Base-by-base conservation (phyloP, 1,140 invertebrate genomes). In the Meloidogyne hapla region DNA sequence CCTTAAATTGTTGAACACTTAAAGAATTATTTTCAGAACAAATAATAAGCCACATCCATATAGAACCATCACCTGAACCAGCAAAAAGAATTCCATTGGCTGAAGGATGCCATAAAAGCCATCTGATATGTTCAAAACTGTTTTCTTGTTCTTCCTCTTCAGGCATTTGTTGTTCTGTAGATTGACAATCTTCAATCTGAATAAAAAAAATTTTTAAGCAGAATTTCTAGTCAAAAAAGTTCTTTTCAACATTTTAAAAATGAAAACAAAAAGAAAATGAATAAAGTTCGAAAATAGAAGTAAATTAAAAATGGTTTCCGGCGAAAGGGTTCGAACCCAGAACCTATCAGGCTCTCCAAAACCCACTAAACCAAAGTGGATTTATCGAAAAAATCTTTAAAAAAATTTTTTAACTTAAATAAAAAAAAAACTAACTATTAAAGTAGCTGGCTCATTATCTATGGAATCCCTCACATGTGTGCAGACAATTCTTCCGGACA, bases 1-100 rank as follows among this genome's bases (percentile, higher is more conserved):
- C 79, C 38, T 80, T 80, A 18, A 28, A 67, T 69, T 69, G 68
- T 25, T 77, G 76, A 25, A 80, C 67, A 21, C 0, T 9, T 8
- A 48, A 63, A 9, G 33, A n/a, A 63, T 28, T 28, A 63, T 63
- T n/a, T 9, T 38, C n/a, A 15, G 13, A 18, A 26, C 21, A 42
- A 33, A 5, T 42, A 18, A 80, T 62, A 18, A 80, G 69, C 65
- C 77, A 80, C 79, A 80, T 82, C 63, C 56, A 79, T 21, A 82
- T n/a, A 25, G 38, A 25, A 12, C 80, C 79, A 25, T 78, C 74
- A 6, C 45, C 28, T 13, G 23, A 26, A 9, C 79, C 79, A 33
- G 75, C 66, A 77, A 80, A 79, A 40, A 80, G 70, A 73, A 80
- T 79, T 67, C 71, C 71, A 64, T 80, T 63, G 10, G 48, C 76